Evolutionary conservation across 2,797 vertebrate species (phyloP), one percentile per base, ranked within the genome.

Genomic region (Thalassophryne amazonica): DNA sequence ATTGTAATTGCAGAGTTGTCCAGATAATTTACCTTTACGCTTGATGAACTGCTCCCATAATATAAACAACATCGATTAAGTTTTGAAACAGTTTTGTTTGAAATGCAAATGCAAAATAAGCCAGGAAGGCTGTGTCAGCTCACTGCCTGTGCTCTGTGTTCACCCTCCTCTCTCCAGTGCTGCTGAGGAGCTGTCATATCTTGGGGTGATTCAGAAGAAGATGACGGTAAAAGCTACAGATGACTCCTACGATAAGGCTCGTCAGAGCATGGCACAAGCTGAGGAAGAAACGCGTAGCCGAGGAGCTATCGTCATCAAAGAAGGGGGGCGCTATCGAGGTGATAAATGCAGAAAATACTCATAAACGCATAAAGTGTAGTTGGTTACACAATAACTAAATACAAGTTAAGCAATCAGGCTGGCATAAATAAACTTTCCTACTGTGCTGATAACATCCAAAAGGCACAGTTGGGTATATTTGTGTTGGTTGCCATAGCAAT

Each of bases 181-280:
- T 30, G 46, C 45, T 0, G 69, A 77, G 27, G 74, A 81, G 60
- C 72, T 86, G 72, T 84, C 79, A 5, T 83, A 76, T 63, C 71
- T 90, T 3, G 87, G 83, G 20, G 80, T 86, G 84, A 93, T 98
- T 72, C 94, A 94, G 88, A 93, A 95, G 71, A 96, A 95, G 80
- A 92, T 98, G 89, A 96, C 94, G 0, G 92, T 98, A 62, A 94
- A 93, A 0, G 95, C 95, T 12, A 96, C 94, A 0, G 94, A 97
- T 1, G 95, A 97, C 47, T 97, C 95, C 38, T 98, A 98, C 73
- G 92, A 96, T 82, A 95, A 95, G 66, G 94, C 94, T 0, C 89
- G 91, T 31, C 92, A 94, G 73, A 96, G 93, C 88, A 92, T 98
- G 93, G 92, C 94, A 0, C 93, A 93, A 66, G 95, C 89, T 0